Evolutionary conservation across 1,140 invertebrate species (phyloP).

Genomic region (Eufriesea mexicana): DNA sequence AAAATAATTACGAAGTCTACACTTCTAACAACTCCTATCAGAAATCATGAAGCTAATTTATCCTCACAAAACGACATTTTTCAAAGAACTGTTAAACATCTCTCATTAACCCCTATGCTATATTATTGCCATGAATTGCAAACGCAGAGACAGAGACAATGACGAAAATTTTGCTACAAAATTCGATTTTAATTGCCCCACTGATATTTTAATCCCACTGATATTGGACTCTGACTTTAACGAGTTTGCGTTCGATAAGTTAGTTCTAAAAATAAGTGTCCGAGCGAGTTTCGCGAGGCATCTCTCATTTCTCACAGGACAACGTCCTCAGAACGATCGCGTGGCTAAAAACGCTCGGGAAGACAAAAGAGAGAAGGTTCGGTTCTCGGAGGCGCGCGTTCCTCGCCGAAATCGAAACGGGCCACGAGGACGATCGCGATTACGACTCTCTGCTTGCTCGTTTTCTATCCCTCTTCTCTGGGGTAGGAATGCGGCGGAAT

Average conservation of each 20-base stretch:
- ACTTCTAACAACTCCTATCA: too few species aligned
- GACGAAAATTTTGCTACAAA: not conserved
- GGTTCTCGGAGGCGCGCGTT: not conserved
- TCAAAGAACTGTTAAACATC: too few species aligned
- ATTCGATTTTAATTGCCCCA: not conserved
- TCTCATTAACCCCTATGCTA: too few species aligned
- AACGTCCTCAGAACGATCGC: not conserved
- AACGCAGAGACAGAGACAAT: too few species aligned
- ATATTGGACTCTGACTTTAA: not conserved
- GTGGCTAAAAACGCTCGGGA: not conserved
- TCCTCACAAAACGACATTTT: too few species aligned
- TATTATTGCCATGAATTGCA: too few species aligned
- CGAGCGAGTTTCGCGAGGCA: not conserved
- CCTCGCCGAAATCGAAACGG: constrained; percentile 12
- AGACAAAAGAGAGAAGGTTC: constrained; percentile 13
- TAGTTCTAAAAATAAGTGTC: too few species aligned
- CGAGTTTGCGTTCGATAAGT: not conserved
- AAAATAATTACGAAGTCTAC: too few species aligned
- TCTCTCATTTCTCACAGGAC: not conserved
- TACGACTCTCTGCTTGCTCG: constrained; percentile 1
- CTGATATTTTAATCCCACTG: not conserved
- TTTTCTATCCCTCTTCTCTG: not conserved
- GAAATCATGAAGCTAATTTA: too few species aligned
- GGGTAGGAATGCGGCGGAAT: constrained; percentile 39
- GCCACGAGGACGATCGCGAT: constrained; percentile 40